Evolutionary conservation across 2,888 invertebrate genomes (phyloP), one percentile per base, ranked within the genome.

Genomic region (Anodontia alba): DNA sequence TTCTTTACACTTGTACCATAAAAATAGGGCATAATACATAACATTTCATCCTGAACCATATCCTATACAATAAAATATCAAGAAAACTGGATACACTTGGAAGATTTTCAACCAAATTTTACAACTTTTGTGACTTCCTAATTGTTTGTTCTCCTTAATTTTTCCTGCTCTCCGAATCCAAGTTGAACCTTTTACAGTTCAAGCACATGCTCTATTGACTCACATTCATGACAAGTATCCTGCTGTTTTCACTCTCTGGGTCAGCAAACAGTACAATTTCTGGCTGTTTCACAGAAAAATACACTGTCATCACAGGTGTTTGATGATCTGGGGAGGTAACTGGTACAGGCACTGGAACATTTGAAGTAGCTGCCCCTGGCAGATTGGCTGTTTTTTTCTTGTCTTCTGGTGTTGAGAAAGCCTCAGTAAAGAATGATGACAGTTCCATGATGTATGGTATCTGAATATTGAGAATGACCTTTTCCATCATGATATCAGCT

Each of bases 211-310:
- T n/a, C n/a, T 74, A 89, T 88, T 83, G 66, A 86, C 90, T 86
- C 81, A 94, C 94, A 91, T 97, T 96, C 12, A 97, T 95, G 17
- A 97, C 95, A 57, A 97, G 93, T 5, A 96, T 96, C 88, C 96
- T 96, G 0, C 96, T 96, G 78, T 93, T 90, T 29, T 87, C 80
- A 26, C 91, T 89, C 7, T 92, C 91, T 3, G 95, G 94, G 67
- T 95, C 94, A 0, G 97, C 96, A 92, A 97, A 96, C 88, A 97
- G 95, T 94, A 97, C 96, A 70, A 97, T 95, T 94, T 97, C 97
- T 0, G 97, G 97, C 91, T 97, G 96, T 42, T 97, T 96, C 88
- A 97, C 96, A 90, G 97, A 96, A 33, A 97, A 95, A 0, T 97
- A 97, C 86, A 97, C 95, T 0, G 97, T 96, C 38, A 97, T 83